These are phyloP conservation scores for Falco cherrug DNA, from an alignment of 2,797 vertebrate species.

Conservation along the genomic window DNA sequence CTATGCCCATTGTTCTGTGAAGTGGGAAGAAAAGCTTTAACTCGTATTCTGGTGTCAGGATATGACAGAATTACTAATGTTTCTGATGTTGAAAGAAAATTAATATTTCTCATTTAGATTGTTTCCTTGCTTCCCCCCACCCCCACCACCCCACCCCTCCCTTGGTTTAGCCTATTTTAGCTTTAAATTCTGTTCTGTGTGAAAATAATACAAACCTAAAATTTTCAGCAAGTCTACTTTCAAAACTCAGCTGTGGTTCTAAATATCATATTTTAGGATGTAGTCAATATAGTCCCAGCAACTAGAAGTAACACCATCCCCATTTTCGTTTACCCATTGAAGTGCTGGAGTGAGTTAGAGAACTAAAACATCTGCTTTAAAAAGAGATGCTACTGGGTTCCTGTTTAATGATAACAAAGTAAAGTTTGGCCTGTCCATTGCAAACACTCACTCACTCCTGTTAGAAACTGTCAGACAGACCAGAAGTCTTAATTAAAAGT, in stretches of 20 bases:
- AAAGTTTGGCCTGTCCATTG: neutral
- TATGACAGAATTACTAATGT: neutral
- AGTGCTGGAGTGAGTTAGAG: fast-evolving
- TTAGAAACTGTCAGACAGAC: neutral
- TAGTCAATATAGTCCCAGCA: neutral
- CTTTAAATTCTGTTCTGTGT: neutral
- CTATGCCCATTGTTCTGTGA: neutral
- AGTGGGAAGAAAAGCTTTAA: neutral
- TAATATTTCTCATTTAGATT: neutral
- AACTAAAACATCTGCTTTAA: neutral
- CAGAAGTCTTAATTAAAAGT: neutral
- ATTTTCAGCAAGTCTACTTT: neutral
- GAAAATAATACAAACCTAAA: neutral
- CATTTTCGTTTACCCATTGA: neutral
- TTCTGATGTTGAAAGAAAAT: neutral
- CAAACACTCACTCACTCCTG: neutral
- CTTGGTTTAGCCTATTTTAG: neutral
- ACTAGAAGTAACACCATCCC: neutral
- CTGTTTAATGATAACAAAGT: neutral
- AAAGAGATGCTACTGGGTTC: neutral
- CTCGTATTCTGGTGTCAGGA: neutral
- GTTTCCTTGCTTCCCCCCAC: neutral
- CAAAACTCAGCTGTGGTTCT: neutral
- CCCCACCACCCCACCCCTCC: neutral
- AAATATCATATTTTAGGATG: neutral